Base-by-base conservation (phyloP, 2,797 vertebrate species). In the Coluber constrictor region DNA sequence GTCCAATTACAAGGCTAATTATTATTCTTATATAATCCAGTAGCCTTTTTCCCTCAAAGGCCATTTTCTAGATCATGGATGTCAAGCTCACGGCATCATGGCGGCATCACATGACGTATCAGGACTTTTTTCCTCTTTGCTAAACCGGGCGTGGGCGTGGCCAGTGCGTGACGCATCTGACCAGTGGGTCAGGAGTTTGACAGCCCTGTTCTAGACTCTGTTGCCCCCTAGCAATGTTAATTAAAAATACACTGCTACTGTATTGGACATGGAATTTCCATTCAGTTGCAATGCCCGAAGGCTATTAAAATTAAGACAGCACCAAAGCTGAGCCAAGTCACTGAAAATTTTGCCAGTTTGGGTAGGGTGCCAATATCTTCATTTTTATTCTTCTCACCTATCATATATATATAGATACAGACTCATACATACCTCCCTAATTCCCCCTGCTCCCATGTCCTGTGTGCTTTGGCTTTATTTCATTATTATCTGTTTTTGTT, bases 401-500 rank as follows among this genome's bases (percentile, higher is more conserved):
- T 90, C 63, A 90, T 63, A 16, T 86, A 56, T 27, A 90, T n/a
- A n/a, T n/a, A n/a, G n/a, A 55, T 55, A 90, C 86, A 90, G 37
- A 43, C 55, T 74, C 63, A 88, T n/a, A 47, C 51, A 87, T 74
- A n/a, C 27, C 37, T 13, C 70, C 54, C 9, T 29, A 92, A 86
- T 37, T n/a, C 37, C 29, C 11, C 56, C 23, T 57, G 11, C 15
- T n/a, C 37, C 6, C 27, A 43, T 87, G 23, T 87, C 83, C 70
- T 56, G 60, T 87, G 43, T 92, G 91, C 79, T 90, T 87, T 88
- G 83, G 83, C 93, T 92, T 93, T 92, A 79, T 87, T 90, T 94
- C 88, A 37, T 90, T 93, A 93, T 90, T 93, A 87, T 93, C 79
- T 93, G 92, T 93, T 93, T 90, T 92, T 91, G 92, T 92, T 90